Conservation (phyloP, 2,888 invertebrate genomes). For the Agrochola litura region DNA sequence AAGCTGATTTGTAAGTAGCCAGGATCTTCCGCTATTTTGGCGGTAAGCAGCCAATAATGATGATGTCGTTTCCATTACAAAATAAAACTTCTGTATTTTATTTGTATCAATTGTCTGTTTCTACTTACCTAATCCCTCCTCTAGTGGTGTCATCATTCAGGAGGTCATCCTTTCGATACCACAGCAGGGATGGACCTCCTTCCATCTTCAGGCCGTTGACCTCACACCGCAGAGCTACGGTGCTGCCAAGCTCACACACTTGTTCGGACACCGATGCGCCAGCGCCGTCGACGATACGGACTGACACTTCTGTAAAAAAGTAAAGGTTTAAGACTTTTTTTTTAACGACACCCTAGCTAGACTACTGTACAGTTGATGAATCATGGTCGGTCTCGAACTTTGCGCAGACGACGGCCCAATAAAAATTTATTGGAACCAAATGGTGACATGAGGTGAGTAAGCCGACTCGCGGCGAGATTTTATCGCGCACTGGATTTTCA, state of each 20-base stretch:
- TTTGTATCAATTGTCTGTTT: neutral
- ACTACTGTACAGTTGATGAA: neutral
- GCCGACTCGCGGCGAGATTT: no score
- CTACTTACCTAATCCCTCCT: constrained; percentile 84
- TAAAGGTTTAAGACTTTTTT: neutral
- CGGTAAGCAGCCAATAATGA: no score
- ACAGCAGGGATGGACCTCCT: constrained; percentile 85
- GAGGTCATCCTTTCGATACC: constrained; percentile 84
- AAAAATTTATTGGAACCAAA: neutral
- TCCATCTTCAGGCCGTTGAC: constrained; percentile 87
- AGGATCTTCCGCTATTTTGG: neutral
- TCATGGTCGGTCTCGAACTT: neutral
- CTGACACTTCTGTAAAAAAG: constrained; percentile 82
- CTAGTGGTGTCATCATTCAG: constrained; percentile 87
- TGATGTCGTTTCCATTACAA: neutral
- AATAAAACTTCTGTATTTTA: neutral
- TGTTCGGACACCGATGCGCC: constrained; percentile 86
- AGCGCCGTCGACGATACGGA: constrained; percentile 87
- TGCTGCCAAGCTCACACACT: constrained; percentile 87
- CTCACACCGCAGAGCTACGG: constrained; percentile 86
- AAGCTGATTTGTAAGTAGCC: neutral
- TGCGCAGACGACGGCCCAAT: neutral
- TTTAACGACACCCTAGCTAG: neutral
- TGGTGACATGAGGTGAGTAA: neutral
- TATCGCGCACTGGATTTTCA: no score